A percentile compares a stretch with the other conserved stretches of the same genome.
These are phyloP conservation scores for Acanthosepion esculentum DNA, from an alignment of 2,888 invertebrate genomes.

Conservation along the genomic window DNA sequence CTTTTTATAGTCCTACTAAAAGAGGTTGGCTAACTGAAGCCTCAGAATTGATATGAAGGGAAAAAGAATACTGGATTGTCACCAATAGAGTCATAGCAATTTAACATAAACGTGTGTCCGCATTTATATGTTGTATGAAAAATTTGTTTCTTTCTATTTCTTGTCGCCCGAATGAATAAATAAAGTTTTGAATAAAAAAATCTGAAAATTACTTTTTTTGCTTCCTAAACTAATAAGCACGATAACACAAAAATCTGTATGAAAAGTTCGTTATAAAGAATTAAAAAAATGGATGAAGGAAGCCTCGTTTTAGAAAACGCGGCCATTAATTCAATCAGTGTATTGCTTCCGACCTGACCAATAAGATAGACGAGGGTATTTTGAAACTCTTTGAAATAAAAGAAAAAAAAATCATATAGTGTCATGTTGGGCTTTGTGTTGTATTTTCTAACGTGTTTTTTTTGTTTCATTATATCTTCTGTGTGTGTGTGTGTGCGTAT, in stretches of 20 bases:
- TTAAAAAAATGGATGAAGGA: background rate
- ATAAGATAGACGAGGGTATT: background rate
- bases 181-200: background rate
- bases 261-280: background rate
- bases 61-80: background rate
- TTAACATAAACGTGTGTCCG: background rate
- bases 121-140: background rate
- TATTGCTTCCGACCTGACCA: conserved; percentile 21
- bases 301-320: conserved; percentile 33
- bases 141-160: background rate
- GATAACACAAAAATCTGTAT: background rate
- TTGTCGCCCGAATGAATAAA: background rate
- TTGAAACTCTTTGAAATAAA: conserved; percentile 23
- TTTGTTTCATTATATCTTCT: background rate
- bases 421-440: background rate
- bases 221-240: background rate
- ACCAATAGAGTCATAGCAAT: background rate
- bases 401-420: background rate
- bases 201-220: background rate
- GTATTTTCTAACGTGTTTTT: background rate
- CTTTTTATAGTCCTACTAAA: too few relatives aligned
- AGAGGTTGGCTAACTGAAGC: too few relatives aligned
- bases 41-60: background rate
- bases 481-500: background rate
- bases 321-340: background rate